A percentile compares a stretch with the other conserved stretches of the same genome.
Conservation (phyloP, 2,888 invertebrate species). For the Hesperia comma region DNA sequence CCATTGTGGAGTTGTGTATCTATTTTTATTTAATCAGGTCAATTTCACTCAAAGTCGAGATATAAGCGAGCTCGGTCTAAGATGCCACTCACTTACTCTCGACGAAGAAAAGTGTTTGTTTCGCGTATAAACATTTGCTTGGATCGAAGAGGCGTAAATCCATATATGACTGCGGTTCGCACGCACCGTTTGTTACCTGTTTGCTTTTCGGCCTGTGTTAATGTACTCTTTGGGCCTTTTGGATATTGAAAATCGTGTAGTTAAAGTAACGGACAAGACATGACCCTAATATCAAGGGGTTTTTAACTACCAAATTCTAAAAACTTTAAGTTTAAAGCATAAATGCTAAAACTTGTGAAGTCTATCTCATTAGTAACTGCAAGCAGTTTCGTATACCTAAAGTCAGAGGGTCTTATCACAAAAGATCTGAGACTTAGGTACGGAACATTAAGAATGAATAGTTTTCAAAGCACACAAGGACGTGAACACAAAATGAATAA, state of each 20-base stretch:
- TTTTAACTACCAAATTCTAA: too few species aligned
- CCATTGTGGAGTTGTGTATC: conserved; percentile 14
- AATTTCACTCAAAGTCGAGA: conserved; percentile 35
- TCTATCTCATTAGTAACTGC: background rate
- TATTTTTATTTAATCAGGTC: conserved; percentile 36
- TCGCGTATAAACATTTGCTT: conserved; percentile 30
- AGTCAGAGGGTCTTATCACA: background rate
- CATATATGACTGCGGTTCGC: conserved; percentile 27
- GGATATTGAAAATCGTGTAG: background rate
- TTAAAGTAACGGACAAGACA: too few species aligned
- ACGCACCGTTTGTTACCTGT: conserved; percentile 14
- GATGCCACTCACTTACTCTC: conserved; percentile 37
- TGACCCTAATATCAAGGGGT: too few species aligned
- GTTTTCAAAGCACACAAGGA: conserved; percentile 62
- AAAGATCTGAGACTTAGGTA: background rate
- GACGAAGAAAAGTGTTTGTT: conserved; percentile 35
- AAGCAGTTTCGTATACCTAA: conserved; percentile 5
- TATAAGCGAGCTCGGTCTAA: conserved; percentile 28
- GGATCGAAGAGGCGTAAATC: conserved; percentile 33
- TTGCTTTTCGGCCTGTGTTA: conserved; percentile 25
- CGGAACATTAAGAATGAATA: conserved; percentile 63
- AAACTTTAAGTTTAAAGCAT: too few species aligned
- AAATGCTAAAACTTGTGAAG: too few species aligned
- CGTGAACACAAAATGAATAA: conserved; percentile 66
- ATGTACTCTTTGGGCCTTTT: conserved; percentile 14